Evolutionary conservation across 2,888 invertebrate genomes (phyloP), one percentile per base, ranked within the genome.

Genomic region (Morpho helenor): DNA sequence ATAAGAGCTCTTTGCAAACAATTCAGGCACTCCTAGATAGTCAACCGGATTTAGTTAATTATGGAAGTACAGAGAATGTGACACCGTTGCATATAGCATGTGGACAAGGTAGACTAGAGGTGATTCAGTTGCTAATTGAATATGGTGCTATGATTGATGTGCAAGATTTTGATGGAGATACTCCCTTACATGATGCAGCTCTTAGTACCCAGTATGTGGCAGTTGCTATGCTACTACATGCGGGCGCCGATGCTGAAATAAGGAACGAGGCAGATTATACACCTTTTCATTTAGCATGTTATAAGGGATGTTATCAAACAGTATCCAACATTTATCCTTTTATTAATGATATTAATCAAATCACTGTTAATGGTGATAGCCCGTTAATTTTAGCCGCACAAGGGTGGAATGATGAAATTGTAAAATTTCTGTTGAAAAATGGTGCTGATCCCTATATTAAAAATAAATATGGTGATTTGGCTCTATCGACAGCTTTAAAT

Each of bases 161-260:
- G 6, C 84, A 84, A 67, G 91, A 91, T 66, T 89, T 84, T 74
- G 90, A 91, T 71, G 89, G 90, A 10, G 91, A 91, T 52, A 89
- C 90, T 42, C 86, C 91, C 7, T 67, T 91, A 54, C 91, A 91
- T 69, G 87, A 90, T 68, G 87, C 91, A 16, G 84, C 84, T 39
- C 63, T 84, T 52, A 71, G 70, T 22, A 70, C 66, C 10, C 75
- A 84, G 60, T 68, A 75, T 65, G 75, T 80, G 43, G 78, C 83
- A 9, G 76, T 85, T 6, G 66, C 72, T n/a, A 57, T 79, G 1
- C 70, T 91, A 10, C 59, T 91, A 44, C 80, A 85, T 71, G 86
- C 87, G 39, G 91, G 89, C 52, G 91, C 90, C 0, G 75, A 84
- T 59, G 75, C 88, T 8, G 82, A 80, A 45, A 77, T 87, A 31